Evolutionary conservation across 2,113 vertebrate species (phyloP), one percentile per base, ranked within the genome.

Genomic region (Scopus umbretta): DNA sequence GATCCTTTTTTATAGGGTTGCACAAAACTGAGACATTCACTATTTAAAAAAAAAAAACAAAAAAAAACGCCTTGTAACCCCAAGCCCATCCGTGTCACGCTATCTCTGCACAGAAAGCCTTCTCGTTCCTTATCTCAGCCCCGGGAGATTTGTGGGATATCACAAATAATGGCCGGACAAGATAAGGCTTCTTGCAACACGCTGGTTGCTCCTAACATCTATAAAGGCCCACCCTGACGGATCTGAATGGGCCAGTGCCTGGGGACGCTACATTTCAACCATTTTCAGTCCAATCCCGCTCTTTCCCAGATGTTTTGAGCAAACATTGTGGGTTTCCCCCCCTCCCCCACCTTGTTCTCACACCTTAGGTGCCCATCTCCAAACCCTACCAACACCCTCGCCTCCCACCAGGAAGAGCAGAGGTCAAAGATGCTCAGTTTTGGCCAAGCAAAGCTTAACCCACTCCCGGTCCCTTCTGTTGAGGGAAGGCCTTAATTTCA

Each of bases 371-470:
- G 6, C 10, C 16, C 38, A 36, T 11, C 47, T 50, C 38, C 43
- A 82, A 55, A 58, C 36, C 27, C 49, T 30, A 56, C n/a, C 58
- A 29, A 50, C 8, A 34, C 14, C 49, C 7, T 73, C 27, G 9
- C 10, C 3, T 42, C 12, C 34, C 38, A 19, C 11, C 18, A 56
- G 11, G 34, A 23, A 67, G 12, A 62, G 18, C 45, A n/a, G 32
- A 13, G 0, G 56, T 68, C 49, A 26, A 68, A 50, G 34, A 22
- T 0, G 0, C 66, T 63, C 47, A 6, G 2, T 40, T 67, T 73
- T 32, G 43, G 36, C 63, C 23, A 72, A 29, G 15, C n/a, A 66
- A 61, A 90, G 16, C 43, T 79, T 40, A 58, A 81, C 27, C 50
- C 55, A 5, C 25, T 76, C 17, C 22, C 2, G 2, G 26, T 10